Conservation (phyloP, 2,797 vertebrate genomes). For the Peromyscus eremicus region DNA sequence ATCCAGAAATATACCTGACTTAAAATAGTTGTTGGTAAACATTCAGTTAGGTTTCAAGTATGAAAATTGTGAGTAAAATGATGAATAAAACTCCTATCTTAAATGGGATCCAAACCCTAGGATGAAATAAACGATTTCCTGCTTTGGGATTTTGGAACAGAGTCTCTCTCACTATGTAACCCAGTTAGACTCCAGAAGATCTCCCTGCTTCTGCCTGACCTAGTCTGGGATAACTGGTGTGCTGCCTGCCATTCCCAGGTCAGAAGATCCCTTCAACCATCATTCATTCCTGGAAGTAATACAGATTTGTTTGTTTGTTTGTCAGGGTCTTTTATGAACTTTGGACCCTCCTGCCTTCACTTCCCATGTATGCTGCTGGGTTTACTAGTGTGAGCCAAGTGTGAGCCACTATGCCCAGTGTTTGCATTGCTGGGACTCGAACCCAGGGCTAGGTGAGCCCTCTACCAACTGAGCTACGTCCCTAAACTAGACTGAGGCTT, state of each 20-base stretch:
- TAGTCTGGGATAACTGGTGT: not conserved
- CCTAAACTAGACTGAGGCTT: not conserved
- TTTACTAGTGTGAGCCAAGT: not conserved
- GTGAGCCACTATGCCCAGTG: not conserved
- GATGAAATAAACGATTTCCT: not conserved
- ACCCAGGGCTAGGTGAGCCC: not conserved
- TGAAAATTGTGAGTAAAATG: slow-evolving; percentile 47
- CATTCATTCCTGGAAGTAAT: not conserved
- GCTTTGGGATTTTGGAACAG: not conserved
- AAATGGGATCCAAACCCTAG: not conserved
- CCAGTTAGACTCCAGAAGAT: not conserved
- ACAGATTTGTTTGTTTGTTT: not conserved
- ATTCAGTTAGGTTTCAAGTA: slow-evolving; percentile 1
- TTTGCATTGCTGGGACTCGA: not conserved
- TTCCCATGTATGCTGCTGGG: not conserved
- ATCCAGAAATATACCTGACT: not conserved
- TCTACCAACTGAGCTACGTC: not conserved
- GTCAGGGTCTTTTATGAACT: not conserved
- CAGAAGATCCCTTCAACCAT: not conserved
- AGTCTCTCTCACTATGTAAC: not conserved
- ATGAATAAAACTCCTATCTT: not conserved
- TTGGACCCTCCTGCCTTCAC: not conserved
- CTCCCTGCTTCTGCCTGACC: not conserved
- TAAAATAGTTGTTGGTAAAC: slow-evolving; percentile 27
- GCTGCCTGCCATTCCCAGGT: not conserved